These are phyloP conservation scores for Hyla sarda DNA, from an alignment of 2,113 vertebrate genomes.

Conservation along the genomic window DNA sequence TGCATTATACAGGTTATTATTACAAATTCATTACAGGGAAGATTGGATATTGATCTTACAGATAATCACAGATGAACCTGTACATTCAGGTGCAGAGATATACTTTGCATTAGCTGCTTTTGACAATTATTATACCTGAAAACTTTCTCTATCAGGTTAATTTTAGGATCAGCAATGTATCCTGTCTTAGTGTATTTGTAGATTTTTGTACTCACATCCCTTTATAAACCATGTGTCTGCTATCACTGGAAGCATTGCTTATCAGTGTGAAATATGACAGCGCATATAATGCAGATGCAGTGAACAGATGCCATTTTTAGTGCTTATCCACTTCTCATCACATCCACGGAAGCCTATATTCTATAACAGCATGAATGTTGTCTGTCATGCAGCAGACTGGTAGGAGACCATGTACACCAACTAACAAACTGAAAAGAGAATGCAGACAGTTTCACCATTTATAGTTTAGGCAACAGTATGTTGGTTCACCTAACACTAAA, in stretches of 20 bases:
- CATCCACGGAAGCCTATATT: neutral
- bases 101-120: neutral
- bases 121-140: neutral
- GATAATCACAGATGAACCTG: neutral
- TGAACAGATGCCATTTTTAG: neutral
- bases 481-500: neutral
- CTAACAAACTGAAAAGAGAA: too few species aligned
- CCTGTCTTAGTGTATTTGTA: too few species aligned
- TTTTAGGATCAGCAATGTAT: neutral
- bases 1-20: neutral
- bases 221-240: neutral
- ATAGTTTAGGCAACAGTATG: too few species aligned
- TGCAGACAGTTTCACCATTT: too few species aligned
- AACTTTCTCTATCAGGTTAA: neutral
- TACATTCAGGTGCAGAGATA: neutral
- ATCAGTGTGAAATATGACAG: neutral
- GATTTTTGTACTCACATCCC: too few species aligned
- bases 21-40: neutral
- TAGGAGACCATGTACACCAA: too few species aligned
- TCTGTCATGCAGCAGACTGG: too few species aligned
- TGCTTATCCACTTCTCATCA: neutral
- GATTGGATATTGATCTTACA: neutral
- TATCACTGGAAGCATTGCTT: neutral
- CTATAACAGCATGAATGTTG: too few species aligned
- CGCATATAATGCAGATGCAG: neutral